A percentile compares a stretch with the other conserved stretches of the same genome.
phyloP scores from a whole-genome alignment of 1,140 invertebrate genomes.

The Chymomyza costata region DNA sequence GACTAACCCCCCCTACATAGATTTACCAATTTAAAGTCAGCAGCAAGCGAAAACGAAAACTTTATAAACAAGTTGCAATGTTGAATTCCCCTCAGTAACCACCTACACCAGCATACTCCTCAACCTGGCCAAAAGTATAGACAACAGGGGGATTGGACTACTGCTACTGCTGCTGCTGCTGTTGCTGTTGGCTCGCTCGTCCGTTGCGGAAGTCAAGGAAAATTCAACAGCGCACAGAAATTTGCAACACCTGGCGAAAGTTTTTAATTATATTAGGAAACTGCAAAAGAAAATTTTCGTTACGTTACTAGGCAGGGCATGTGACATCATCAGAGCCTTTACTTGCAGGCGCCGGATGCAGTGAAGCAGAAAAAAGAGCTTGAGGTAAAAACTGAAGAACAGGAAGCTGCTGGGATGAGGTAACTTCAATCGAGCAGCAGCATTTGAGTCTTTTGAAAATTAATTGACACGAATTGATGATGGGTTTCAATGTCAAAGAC shows the following conservation, averaged over 20 bases:
- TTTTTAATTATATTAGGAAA: conserved; percentile 70
- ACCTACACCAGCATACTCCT: too few species aligned
- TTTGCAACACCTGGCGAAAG: conserved; percentile 72
- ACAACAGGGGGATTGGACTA: conserved; percentile 22
- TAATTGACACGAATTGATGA: conserved; percentile 73
- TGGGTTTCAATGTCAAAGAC: conserved; percentile 55
- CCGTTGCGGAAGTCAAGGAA: conserved; percentile 43
- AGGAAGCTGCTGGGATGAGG: neutral
- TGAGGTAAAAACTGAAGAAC: neutral
- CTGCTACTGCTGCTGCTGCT: conserved; percentile 31
- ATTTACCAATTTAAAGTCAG: conserved; percentile 53
- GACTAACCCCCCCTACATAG: conserved; percentile 17
- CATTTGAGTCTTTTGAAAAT: conserved; percentile 53
- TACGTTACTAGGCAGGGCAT: conserved; percentile 20
- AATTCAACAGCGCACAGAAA: conserved; percentile 45
- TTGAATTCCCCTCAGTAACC: too few species aligned
- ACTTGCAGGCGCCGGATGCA: neutral
- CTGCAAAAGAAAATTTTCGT: conserved; percentile 53
- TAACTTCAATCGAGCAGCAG: conserved; percentile 24
- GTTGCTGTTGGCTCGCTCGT: conserved; percentile 32
- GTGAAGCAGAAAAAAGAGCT: neutral
- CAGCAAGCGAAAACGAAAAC: conserved; percentile 20
- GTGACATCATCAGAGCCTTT: too few species aligned
- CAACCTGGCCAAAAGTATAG: too few species aligned
- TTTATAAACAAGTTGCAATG: conserved; percentile 54